Evolutionary conservation across 2,797 vertebrate species (phyloP).

Genomic region (Acipenser ruthenus): DNA sequence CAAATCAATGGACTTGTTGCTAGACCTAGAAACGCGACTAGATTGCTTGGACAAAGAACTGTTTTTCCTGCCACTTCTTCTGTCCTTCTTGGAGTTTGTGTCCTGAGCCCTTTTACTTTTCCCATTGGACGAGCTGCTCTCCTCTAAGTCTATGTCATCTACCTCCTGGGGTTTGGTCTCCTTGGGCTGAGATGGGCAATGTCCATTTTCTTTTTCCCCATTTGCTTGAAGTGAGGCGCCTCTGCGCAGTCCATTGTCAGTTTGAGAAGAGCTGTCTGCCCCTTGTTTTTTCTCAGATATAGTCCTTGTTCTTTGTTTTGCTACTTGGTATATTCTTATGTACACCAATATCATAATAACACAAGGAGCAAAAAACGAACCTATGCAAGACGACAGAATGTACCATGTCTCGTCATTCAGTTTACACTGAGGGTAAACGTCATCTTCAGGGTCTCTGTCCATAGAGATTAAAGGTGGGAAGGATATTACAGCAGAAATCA

Average conservation of each 20-base stretch:
- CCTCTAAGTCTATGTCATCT: constrained; percentile 73
- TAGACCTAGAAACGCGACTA: constrained; percentile 77
- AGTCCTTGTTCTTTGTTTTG: constrained; percentile 82
- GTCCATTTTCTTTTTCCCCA: constrained; percentile 65
- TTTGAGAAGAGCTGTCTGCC: constrained; percentile 61
- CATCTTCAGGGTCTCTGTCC: constrained; percentile 68
- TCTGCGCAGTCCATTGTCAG: constrained; percentile 72
- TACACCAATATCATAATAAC: constrained; percentile 95
- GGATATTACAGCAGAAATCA: constrained; percentile 87
- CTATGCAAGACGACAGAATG: constrained; percentile 88
- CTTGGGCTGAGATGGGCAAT: constrained; percentile 59
- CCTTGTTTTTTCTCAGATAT: constrained; percentile 77
- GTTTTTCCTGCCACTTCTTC: constrained; percentile 65
- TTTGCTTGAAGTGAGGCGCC: constrained; percentile 47
- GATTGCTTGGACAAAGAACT: constrained; percentile 75
- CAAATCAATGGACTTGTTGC: constrained; percentile 84
- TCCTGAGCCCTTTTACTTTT: constrained; percentile 60
- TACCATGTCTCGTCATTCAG: constrained; percentile 96
- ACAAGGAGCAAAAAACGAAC: constrained; percentile 92
- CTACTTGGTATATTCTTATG: constrained; percentile 91
- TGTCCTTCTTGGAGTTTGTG: constrained; percentile 47
- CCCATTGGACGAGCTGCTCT: constrained; percentile 82
- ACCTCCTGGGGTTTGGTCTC: constrained; percentile 52
- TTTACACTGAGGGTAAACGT: constrained; percentile 66
- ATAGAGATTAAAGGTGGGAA: constrained; percentile 86